Evolutionary conservation across 2,888 invertebrate genomes (phyloP).

Genomic region (Tiliacea citrago): DNA sequence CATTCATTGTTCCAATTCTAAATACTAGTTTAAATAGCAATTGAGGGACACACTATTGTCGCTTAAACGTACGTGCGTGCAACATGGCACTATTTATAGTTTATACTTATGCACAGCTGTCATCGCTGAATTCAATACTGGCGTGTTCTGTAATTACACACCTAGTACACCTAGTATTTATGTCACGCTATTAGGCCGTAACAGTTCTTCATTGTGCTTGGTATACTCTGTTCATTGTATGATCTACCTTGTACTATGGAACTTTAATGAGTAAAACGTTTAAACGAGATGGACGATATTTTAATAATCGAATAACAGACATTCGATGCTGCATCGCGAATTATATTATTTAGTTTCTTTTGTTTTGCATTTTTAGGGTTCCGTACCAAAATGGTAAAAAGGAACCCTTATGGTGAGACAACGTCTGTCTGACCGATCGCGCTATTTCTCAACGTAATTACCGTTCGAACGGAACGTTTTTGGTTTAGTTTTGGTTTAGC

Average conservation of each 20-base stretch:
- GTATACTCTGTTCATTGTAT: slow-evolving; percentile 8
- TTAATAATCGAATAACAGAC: background rate
- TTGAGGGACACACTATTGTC: slow-evolving; percentile 24
- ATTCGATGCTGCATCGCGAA: too few species aligned
- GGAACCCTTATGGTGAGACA: too few species aligned
- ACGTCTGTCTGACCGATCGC: too few species aligned
- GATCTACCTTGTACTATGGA: background rate
- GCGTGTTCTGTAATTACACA: slow-evolving; percentile 37
- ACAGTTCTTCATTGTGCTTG: slow-evolving; percentile 34
- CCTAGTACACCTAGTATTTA: slow-evolving; percentile 39
- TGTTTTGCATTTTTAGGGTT: too few species aligned
- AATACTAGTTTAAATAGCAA: slow-evolving; percentile 44
- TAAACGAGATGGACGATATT: background rate
- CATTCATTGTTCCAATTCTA: slow-evolving; percentile 37
- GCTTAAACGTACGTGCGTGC: slow-evolving; percentile 38
- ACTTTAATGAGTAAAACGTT: background rate
- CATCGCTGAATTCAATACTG: slow-evolving; percentile 44
- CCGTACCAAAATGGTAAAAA: too few species aligned
- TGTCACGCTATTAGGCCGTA: slow-evolving; percentile 43
- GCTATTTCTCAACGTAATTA: too few species aligned
- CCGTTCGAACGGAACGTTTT: too few species aligned
- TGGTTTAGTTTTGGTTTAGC: too few species aligned
- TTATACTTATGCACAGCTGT: slow-evolving; percentile 43
- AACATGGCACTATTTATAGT: slow-evolving; percentile 12
- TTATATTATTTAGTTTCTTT: too few species aligned